Percentiles rank a stretch among this genome's conserved stretches.
Evolutionary conservation across 1,140 invertebrate species (phyloP).

Genomic region (Brachionus rubens): DNA sequence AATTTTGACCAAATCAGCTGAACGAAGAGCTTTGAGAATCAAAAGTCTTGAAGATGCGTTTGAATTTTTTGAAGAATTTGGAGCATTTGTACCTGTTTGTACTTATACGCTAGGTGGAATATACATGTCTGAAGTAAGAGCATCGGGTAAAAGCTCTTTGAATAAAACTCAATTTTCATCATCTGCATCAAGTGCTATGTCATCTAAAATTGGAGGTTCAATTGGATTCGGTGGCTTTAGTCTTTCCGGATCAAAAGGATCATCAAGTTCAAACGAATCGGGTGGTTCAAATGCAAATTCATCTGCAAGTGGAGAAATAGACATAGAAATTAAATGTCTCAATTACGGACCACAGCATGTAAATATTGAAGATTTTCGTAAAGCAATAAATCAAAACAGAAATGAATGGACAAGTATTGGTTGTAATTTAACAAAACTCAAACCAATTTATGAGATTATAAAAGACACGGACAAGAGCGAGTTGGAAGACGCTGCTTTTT

Average conservation of each 20-base stretch:
- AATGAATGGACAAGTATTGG: constrained; percentile 1
- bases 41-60: background rate
- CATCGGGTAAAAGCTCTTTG: background rate
- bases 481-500: background rate
- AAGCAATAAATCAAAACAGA: background rate
- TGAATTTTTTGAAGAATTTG: background rate
- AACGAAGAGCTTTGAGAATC: background rate
- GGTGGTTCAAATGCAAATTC: background rate
- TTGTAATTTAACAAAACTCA: background rate
- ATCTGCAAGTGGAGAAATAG: background rate
- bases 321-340: background rate
- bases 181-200: background rate
- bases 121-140: background rate
- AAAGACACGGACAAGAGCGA: background rate
- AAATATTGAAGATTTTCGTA: background rate
- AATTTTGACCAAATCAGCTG: background rate
- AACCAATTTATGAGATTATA: background rate
- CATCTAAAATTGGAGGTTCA: background rate
- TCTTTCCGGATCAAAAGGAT: background rate
- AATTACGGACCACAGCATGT: background rate
- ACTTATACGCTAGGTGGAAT: background rate
- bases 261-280: background rate
- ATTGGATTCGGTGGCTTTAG: background rate
- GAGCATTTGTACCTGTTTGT: background rate
- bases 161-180: background rate